These are phyloP conservation scores for Rhadinocentrus ornatus DNA, from an alignment of 2,797 vertebrate genomes.

Conservation along the genomic window DNA sequence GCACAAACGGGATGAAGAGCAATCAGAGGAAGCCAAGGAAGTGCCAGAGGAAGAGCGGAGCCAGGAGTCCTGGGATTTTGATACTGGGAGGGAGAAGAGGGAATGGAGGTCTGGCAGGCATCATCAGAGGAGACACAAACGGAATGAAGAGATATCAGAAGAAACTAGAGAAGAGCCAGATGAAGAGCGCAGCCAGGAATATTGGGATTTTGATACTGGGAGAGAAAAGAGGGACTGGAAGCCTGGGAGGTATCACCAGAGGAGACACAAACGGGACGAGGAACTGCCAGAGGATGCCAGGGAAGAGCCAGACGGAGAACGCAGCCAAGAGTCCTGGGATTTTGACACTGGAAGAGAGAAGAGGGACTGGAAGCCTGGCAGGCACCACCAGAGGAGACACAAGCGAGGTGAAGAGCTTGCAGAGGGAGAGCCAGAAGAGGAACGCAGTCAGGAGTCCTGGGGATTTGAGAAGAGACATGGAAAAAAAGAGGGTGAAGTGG, in stretches of 20 bases:
- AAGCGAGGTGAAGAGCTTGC: constrained; percentile 62
- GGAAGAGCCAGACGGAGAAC: constrained; percentile 51
- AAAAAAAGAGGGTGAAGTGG: constrained; percentile 51
- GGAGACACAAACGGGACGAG: constrained; percentile 74
- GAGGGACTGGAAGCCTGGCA: constrained; percentile 64
- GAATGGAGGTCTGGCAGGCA: no score
- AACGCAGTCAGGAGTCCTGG: constrained; percentile 77
- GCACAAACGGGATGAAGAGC: constrained; percentile 53
- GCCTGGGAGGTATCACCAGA: constrained; percentile 69
- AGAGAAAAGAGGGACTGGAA: constrained; percentile 72
- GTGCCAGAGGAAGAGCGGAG: constrained; percentile 22
- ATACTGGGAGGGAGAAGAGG: no score
- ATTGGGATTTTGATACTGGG: constrained; percentile 61
- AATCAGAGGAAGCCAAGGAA: constrained; percentile 60
- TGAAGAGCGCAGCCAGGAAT: constrained; percentile 74
- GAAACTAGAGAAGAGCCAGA: constrained; percentile 64
- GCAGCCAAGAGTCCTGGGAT: constrained; percentile 62
- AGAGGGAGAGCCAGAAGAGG: constrained; percentile 51
- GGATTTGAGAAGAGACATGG: constrained; percentile 57
- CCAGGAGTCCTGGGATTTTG: no score
- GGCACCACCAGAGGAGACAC: constrained; percentile 70
- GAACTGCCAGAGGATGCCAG: constrained; percentile 36
- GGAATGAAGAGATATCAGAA: constrained; percentile 56
- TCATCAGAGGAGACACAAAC: no score
- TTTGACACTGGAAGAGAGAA: constrained; percentile 60